phyloP scores from a whole-genome alignment of 2,113 vertebrate species.

The Copsychus sechellarum region DNA sequence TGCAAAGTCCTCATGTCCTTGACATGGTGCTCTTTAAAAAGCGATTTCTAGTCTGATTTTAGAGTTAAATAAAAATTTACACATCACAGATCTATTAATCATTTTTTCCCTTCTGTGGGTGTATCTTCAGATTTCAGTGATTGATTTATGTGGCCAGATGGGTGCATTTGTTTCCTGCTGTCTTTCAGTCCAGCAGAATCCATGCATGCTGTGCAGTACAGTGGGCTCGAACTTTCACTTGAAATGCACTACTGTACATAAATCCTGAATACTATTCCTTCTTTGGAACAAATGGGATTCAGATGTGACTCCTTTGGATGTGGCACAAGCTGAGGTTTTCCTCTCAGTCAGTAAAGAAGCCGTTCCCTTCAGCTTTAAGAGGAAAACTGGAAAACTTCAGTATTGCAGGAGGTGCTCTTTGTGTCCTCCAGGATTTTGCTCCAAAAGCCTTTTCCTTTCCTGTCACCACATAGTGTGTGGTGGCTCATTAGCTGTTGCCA shows the following conservation, averaged over 20 bases:
- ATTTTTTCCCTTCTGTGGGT: constrained; percentile 53
- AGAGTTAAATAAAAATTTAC: constrained; percentile 60
- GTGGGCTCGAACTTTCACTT: constrained; percentile 52
- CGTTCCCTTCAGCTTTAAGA: background rate
- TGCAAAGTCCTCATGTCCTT: constrained; percentile 7
- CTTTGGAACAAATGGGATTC: background rate
- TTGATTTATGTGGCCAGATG: constrained; percentile 68
- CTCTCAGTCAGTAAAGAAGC: background rate
- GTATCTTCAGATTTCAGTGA: constrained; percentile 64
- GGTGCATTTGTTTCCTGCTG: constrained; percentile 65
- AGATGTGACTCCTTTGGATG: background rate
- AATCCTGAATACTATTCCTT: background rate
- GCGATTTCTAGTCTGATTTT: constrained; percentile 4
- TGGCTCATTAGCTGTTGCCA: constrained; percentile 13
- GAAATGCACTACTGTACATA: constrained; percentile 11
- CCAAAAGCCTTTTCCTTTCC: background rate
- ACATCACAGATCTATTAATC: constrained; percentile 59
- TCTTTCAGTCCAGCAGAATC: constrained; percentile 58
- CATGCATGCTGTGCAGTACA: constrained; percentile 9
- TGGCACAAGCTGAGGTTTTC: background rate
- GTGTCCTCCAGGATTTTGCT: background rate
- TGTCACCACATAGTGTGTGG: background rate
- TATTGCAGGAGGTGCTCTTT: background rate
- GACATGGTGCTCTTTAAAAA: constrained; percentile 16
- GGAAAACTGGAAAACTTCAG: background rate